Evolutionary conservation across 30 jellyfish, hydroid and myxozoan genomes (phyloP).

Genomic region (Catostylus mosaicus): DNA sequence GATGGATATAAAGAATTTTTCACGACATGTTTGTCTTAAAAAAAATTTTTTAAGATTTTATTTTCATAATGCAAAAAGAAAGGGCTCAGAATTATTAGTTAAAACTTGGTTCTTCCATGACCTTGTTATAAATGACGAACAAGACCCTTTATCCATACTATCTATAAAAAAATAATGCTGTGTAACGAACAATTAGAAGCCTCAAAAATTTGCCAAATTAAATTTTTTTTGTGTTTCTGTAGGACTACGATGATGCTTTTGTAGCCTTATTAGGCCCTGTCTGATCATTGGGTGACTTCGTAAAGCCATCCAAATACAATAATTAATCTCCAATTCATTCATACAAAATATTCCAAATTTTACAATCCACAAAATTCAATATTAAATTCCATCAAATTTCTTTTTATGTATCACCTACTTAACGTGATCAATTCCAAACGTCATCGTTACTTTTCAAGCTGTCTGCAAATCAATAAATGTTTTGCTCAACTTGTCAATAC

Average conservation of each 20-base stretch:
- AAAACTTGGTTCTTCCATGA: too few species aligned
- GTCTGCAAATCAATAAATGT: slow-evolving; percentile 3
- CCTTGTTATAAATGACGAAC: too few species aligned
- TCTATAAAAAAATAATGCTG: background rate
- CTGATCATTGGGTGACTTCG: slow-evolving; percentile 18
- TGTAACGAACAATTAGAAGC: background rate
- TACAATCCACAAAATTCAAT: slow-evolving; percentile 74
- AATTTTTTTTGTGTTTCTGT: background rate
- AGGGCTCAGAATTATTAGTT: too few species aligned
- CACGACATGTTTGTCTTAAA: too few species aligned
- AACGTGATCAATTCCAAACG: slow-evolving; percentile 16
- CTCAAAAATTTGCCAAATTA: background rate
- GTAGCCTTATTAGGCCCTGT: background rate
- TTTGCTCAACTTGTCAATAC: too few species aligned
- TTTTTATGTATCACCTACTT: slow-evolving; percentile 6
- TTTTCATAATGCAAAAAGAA: too few species aligned
- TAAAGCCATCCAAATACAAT: slow-evolving; percentile 36
- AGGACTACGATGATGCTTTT: background rate
- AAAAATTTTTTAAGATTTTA: too few species aligned
- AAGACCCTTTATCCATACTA: too few species aligned
- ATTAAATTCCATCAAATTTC: slow-evolving; percentile 36
- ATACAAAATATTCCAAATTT: slow-evolving; percentile 67
- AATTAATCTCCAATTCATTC: slow-evolving; percentile 53
- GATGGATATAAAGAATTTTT: background rate
- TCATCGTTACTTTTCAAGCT: slow-evolving; percentile 2